These are phyloP conservation scores for Corythornis madagascariensis DNA, from an alignment of 2,113 vertebrate species.

Conservation along the genomic window DNA sequence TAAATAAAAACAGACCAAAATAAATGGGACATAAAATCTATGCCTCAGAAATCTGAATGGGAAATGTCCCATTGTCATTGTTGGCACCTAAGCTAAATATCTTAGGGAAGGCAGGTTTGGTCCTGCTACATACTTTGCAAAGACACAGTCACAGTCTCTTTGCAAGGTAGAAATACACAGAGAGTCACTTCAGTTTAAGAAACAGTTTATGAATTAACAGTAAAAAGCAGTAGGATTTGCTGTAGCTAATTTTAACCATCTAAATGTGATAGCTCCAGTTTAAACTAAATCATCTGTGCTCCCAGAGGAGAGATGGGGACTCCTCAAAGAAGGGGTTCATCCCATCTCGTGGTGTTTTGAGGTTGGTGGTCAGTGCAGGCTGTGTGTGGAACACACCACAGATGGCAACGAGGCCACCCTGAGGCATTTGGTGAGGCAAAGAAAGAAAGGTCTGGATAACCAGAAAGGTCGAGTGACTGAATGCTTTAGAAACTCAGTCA, in stretches of 20 bases:
- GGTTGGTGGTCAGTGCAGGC: not conserved
- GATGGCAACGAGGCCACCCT: not conserved
- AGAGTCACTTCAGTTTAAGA: not conserved
- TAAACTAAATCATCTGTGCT: not conserved
- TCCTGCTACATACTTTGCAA: not conserved
- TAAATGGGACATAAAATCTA: not conserved
- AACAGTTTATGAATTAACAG: not conserved
- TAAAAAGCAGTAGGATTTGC: not conserved
- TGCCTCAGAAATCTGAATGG: not conserved
- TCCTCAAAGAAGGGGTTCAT: not conserved
- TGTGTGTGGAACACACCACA: not conserved
- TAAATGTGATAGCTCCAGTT: not conserved
- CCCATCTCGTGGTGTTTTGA: not conserved
- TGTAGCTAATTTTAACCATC: not conserved
- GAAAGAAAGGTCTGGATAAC: not conserved
- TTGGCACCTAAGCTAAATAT: not conserved
- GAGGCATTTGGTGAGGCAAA: not conserved
- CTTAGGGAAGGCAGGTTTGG: not conserved
- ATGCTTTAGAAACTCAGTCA: not conserved
- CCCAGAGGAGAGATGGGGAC: not conserved
- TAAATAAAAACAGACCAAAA: not conserved
- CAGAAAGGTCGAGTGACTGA: not conserved
- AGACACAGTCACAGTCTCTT: not conserved
- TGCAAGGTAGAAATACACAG: not conserved
- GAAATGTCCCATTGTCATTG: not conserved